Base-by-base conservation (phyloP, 2,113 vertebrate species). In the Neogobius melanostomus region DNA sequence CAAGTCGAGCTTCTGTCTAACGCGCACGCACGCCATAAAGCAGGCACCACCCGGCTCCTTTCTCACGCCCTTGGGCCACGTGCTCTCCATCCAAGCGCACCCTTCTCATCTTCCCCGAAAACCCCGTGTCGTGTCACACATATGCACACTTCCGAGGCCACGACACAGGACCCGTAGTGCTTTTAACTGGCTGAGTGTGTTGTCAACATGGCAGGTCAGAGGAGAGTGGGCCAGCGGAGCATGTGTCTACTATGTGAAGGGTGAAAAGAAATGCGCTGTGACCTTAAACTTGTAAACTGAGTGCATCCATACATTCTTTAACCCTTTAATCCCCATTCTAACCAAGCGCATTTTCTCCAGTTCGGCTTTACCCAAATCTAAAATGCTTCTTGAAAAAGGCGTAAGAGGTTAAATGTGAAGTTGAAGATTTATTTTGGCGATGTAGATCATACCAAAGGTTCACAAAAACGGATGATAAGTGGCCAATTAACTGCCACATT, bases 81-180 rank as follows among this genome's bases (percentile, higher is more conserved):
- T 81, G 68, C 75, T 74, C 82, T 76, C 60, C 68, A 64, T 79
- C 69, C 75, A 3, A 5, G 15, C 75, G 21, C 47, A 51, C 54
- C 42, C 52, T 63, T 66, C 68, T 47, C 64, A 73, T 86, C 69
- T 68, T 75, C 75, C 68, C 65, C 8, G 3, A 28, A 16, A 64
- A 6, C 67, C 43, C 67, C 43, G 46, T 68, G 64, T 78, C 66
- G 68, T 11, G 17, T 73, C 69, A 66, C 52, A 62, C 49, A 7
- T 66, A 43, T n/a, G 17, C 52, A 15, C 67, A 15, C 4, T 52
- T 42, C 16, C 6, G 1, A 76, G 51, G 74, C 66, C 21, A 16
- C 49, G 2, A 12, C 7, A 6, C 71, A 44, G 36, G 0, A 42
- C 15, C 6, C 9, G 42, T 16, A 43, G 45, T 7, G 8, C 65